A percentile compares a stretch with the other conserved stretches of the same genome.
Evolutionary conservation across 1,140 invertebrate genomes (phyloP).

Genomic region (Papilio glaucus): DNA sequence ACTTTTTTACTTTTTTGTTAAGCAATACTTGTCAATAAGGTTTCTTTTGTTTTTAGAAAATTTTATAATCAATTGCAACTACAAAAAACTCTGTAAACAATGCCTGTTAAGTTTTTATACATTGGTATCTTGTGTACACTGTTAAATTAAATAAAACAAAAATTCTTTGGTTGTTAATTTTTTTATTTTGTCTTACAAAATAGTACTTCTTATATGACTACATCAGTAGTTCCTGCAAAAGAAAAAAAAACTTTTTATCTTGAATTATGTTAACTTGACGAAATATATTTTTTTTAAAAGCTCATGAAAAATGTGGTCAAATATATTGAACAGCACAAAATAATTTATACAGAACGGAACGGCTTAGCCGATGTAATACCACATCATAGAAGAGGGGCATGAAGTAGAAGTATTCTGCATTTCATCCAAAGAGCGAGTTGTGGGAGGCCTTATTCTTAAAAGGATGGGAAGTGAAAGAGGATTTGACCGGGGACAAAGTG

Average conservation of each 20-base stretch:
- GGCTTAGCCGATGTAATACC: no score
- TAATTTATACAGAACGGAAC: no score
- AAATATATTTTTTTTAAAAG: no score
- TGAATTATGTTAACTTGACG: constrained; percentile 6
- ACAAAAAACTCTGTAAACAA: constrained; percentile 18
- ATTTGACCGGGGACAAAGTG: no score
- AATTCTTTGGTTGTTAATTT: constrained; percentile 64
- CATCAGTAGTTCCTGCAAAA: constrained; percentile 82
- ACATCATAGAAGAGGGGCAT: no score
- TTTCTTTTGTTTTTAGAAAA: constrained; percentile 9
- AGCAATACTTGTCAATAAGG: constrained; percentile 4
- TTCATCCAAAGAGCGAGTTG: no score
- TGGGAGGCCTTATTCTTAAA: no score
- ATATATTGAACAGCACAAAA: no score
- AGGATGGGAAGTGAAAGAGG: no score
- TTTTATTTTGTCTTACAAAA: constrained; percentile 58
- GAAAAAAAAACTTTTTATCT: constrained; percentile 42
- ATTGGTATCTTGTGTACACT: constrained; percentile 26
- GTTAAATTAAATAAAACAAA: constrained; percentile 55
- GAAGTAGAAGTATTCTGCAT: no score
- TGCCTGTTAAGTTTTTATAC: constrained; percentile 24
- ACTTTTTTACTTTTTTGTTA: constrained; percentile 3
- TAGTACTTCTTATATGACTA: constrained; percentile 58
- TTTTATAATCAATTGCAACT: constrained; percentile 9
- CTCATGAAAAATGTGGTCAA: no score